Evolutionary conservation across 2,888 invertebrate genomes (phyloP).

Genomic region (Lithosia quadra): DNA sequence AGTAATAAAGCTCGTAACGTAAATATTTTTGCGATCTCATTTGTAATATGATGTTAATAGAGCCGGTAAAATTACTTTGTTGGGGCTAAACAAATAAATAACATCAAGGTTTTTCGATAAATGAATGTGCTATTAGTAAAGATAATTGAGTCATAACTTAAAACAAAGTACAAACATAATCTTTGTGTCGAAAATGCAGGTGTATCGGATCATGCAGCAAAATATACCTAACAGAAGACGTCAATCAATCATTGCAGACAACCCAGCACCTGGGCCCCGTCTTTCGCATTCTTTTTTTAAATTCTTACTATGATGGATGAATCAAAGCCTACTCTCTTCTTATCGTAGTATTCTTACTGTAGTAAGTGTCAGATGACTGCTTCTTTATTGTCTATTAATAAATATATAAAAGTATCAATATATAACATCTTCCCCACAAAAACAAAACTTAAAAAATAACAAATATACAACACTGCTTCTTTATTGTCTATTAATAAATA

Average conservation of each 20-base stretch:
- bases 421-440: no score
- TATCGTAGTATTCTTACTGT: no score
- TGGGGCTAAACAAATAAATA: slow-evolving; percentile 1
- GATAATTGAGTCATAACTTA: slow-evolving; percentile 2
- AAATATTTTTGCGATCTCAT: slow-evolving; percentile 18
- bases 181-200: not conserved
- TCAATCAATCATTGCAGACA: not conserved
- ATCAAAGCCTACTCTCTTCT: no score
- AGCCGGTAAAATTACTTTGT: not conserved
- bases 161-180: slow-evolving; percentile 3
- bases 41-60: slow-evolving; percentile 15
- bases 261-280: not conserved
- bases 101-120: not conserved
- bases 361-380: no score
- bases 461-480: no score
- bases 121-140: not conserved
- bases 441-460: no score
- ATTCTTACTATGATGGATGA: no score
- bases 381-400: no score
- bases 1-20: slow-evolving; percentile 15
- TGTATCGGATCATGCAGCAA: not conserved
- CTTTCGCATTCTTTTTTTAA: no score
- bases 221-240: not conserved
- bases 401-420: no score
- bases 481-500: no score